Conservation (phyloP, 2,113 vertebrate species). For the Atractosteus spatula region DNA sequence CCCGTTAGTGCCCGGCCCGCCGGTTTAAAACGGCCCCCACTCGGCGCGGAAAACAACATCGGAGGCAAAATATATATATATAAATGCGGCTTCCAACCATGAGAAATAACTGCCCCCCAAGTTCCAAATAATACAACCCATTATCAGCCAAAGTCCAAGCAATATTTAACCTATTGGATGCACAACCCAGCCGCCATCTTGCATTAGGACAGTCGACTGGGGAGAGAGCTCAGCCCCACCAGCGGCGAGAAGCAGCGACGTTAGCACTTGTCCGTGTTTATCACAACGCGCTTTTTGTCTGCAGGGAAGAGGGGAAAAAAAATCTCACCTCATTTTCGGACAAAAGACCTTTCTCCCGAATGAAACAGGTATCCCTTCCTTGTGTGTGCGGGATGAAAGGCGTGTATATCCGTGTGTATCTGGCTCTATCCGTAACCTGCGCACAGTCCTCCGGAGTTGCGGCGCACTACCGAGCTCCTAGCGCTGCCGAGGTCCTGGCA, state of each 20-base stretch:
- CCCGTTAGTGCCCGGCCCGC: too few relatives aligned
- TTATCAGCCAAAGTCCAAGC: too few relatives aligned
- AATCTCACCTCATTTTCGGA: slow-evolving; percentile 64
- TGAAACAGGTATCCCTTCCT: slow-evolving; percentile 24
- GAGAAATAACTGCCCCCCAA: too few relatives aligned
- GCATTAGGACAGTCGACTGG: slow-evolving; percentile 44
- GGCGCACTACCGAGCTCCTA: slow-evolving; percentile 44
- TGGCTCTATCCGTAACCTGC: slow-evolving; percentile 49
- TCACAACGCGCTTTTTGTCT: neutral
- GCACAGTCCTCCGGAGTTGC: slow-evolving; percentile 51
- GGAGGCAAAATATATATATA: too few relatives aligned
- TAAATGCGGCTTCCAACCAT: too few relatives aligned
- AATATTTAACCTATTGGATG: slow-evolving; percentile 67
- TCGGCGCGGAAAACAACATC: too few relatives aligned
- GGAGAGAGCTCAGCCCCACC: slow-evolving; percentile 26
- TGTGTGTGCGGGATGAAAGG: slow-evolving; percentile 28
- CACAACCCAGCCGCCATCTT: slow-evolving; percentile 73
- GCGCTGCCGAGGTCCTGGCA: too few relatives aligned
- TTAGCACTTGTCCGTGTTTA: slow-evolving; percentile 20
- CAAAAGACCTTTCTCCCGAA: slow-evolving; percentile 17
- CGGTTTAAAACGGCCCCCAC: too few relatives aligned
- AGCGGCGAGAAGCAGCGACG: slow-evolving; percentile 20
- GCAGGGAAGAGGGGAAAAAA: neutral
- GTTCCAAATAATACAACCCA: too few relatives aligned
- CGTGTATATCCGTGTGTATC: slow-evolving; percentile 58